Evolutionary conservation across 1,140 invertebrate genomes (phyloP), one percentile per base, ranked within the genome.

Genomic region (Achroia grisella): DNA sequence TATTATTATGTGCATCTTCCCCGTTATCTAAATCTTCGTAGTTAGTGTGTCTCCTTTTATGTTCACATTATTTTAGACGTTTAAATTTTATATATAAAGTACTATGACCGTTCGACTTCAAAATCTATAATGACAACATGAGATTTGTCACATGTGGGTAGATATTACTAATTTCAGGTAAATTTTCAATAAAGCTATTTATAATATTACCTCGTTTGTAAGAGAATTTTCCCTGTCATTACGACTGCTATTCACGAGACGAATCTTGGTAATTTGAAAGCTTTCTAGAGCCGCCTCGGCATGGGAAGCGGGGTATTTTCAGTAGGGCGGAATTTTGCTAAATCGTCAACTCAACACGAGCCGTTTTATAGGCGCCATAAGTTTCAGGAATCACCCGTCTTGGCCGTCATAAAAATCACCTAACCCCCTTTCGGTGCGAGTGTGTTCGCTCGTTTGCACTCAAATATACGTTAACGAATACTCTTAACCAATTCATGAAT

Each of bases 311-410:
- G 48, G 45, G 56, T 54, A 23, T 23, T 23, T 23, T 23, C 17
- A 3, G 17, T 23, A 23, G 17, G 17, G 56, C 50, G 59, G 59
- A 69, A 69, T 73, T 84, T 80, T 72, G 66, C 73, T 73, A 77
- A 81, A 78, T 72, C 69, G 69, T 73, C 72, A 73, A 71, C 67
- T 72, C 65, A 59, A 72, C 62, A 71, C 60, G 58, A 69, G 58
- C 49, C 49, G 57, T 65, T 80, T 83, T 83, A 81, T 79, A 72
- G 65, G 46, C 52, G 71, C 70, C 60, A 75, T 81, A 80, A 80
- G 74, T 57, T 63, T 50, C 69, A 71, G 53, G 59, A 70, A 71
- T 62, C 68, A 64, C 60, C 61, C 66, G 62, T 55, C 46, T 71
- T 48, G 53, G 53, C 53, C 57, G 64, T 57, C 59, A 69, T 84